Conservation (phyloP, 2,113 vertebrate genomes). For the Crotalus horridus region DNA sequence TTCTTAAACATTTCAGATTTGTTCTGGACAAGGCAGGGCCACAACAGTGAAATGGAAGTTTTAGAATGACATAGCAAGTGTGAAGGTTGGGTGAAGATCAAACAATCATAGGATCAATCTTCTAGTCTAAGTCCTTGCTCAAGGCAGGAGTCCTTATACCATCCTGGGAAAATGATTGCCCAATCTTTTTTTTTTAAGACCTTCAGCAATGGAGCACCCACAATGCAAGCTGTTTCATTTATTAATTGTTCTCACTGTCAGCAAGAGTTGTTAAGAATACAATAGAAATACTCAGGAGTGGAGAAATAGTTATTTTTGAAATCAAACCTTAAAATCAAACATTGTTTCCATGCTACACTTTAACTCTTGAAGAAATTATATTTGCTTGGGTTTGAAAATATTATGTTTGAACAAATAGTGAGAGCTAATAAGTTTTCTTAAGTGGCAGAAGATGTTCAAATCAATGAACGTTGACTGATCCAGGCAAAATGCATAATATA, state of each 20-base stretch:
- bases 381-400: neutral
- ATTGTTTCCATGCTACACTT: neutral
- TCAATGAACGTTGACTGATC: neutral
- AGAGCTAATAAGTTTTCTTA: neutral
- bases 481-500: neutral
- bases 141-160: neutral
- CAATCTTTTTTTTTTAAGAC: neutral
- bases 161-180: neutral
- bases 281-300: neutral
- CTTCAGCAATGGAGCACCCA: neutral
- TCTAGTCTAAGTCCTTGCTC: neutral
- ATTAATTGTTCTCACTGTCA: neutral
- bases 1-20: slow-evolving; percentile 8
- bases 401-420: neutral
- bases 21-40: neutral
- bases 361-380: neutral
- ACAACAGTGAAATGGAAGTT: slow-evolving; percentile 6
- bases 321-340: neutral
- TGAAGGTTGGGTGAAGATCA: no score
- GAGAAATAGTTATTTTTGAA: neutral
- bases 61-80: neutral
- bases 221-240: neutral
- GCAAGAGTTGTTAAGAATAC: no score
- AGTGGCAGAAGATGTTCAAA: neutral
- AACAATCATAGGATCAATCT: no score